Evolutionary conservation across 2,888 invertebrate genomes (phyloP).

Genomic region (Aphidius colemani): DNA sequence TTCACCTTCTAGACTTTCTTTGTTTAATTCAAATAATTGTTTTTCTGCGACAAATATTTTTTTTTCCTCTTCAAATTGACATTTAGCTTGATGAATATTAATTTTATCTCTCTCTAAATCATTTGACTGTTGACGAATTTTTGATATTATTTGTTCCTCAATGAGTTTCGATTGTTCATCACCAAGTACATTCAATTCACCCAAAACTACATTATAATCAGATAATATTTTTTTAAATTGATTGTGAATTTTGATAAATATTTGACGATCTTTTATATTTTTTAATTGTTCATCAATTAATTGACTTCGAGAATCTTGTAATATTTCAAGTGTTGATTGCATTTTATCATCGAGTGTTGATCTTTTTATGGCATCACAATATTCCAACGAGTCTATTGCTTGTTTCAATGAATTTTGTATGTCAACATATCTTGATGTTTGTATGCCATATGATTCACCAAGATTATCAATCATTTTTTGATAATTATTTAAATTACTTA

Average conservation of each 20-base stretch:
- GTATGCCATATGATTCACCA: conserved; percentile 39
- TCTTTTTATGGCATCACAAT: conserved; percentile 17
- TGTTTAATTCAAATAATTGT: conserved; percentile 36
- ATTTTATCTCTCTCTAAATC: conserved; percentile 32
- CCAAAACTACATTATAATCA: conserved; percentile 43
- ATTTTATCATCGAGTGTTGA: conserved; percentile 1
- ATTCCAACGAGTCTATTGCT: conserved; percentile 39
- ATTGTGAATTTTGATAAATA: conserved; percentile 42
- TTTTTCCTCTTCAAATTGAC: conserved; percentile 30
- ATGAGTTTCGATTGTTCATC: conserved; percentile 41
- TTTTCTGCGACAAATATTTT: conserved; percentile 32
- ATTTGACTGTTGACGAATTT: conserved; percentile 1
- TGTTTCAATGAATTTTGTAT: conserved; percentile 43
- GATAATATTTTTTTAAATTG: conserved; percentile 47
- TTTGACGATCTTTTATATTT: conserved; percentile 41
- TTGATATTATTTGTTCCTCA: neutral
- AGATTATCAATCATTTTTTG: conserved; percentile 38
- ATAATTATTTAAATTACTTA: conserved; percentile 41
- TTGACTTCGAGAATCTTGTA: conserved; percentile 34
- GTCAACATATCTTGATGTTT: conserved; percentile 38
- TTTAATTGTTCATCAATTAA: conserved; percentile 41
- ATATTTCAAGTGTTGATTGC: conserved; percentile 23
- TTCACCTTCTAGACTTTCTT: conserved; percentile 38
- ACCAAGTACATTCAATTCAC: conserved; percentile 44
- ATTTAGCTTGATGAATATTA: conserved; percentile 32